Evolutionary conservation across 2,888 invertebrate species (phyloP).

Genomic region (Agriopis marginaria): DNA sequence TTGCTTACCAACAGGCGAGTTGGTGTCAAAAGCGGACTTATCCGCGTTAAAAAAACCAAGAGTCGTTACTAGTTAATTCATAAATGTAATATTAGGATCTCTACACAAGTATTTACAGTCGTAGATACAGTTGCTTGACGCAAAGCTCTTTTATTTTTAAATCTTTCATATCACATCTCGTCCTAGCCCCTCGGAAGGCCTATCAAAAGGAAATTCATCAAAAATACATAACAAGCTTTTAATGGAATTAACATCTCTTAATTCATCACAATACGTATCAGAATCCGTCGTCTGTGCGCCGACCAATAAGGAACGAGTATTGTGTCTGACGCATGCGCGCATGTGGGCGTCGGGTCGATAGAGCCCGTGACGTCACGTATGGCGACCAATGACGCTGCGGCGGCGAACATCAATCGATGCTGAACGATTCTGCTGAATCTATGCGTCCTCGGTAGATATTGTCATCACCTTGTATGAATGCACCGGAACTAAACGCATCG

Average conservation of each 20-base stretch:
- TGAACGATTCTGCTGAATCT: conserved; percentile 61
- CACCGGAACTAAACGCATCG: conserved; percentile 24
- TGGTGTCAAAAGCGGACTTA: too few species aligned
- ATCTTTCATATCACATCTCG: conserved; percentile 28
- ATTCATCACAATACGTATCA: conserved; percentile 59
- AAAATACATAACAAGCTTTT: conserved; percentile 29
- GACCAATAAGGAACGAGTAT: conserved; percentile 67
- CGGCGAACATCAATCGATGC: conserved; percentile 79
- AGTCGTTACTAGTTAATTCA: neutral
- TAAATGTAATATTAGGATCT: neutral
- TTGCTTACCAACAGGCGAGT: too few species aligned
- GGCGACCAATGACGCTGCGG: conserved; percentile 77
- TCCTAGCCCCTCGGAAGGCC: conserved; percentile 15
- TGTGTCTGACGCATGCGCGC: conserved; percentile 73
- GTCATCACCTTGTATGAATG: conserved; percentile 37
- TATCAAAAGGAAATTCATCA: conserved; percentile 42
- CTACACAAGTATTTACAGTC: neutral
- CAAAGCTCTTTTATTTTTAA: conserved; percentile 36
- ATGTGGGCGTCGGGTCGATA: conserved; percentile 81
- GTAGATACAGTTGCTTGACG: neutral
- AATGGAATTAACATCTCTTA: conserved; percentile 52
- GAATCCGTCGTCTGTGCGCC: conserved; percentile 56
- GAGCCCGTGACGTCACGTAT: conserved; percentile 73
- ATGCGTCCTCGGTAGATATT: conserved; percentile 33
- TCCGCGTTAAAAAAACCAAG: too few species aligned